Percentiles rank a stretch among this genome's conserved stretches.
phyloP scores from a whole-genome alignment of 53 echinoderm and acorn worm genomes.

The Crossaster papposus region DNA sequence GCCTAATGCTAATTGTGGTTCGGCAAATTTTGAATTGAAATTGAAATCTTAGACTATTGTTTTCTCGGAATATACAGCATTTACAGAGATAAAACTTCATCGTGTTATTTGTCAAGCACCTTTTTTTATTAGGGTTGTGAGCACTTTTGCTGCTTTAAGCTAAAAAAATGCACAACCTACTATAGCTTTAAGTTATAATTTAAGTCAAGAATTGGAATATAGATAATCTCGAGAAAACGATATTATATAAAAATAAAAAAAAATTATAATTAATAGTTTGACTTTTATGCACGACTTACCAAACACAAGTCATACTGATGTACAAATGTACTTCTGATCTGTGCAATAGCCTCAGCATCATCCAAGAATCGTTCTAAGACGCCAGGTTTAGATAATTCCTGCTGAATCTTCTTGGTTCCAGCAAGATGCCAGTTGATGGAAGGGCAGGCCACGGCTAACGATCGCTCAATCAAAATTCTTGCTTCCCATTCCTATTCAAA shows the following conservation, averaged over 20 bases:
- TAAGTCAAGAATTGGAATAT: no score
- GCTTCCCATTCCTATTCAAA: slow-evolving; percentile 67
- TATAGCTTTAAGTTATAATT: no score
- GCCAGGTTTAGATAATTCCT: slow-evolving; percentile 82
- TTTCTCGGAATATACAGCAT: no score
- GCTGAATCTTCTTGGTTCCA: slow-evolving; percentile 94
- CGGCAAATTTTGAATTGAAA: no score
- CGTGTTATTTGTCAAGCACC: no score
- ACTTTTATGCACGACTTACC: slow-evolving; percentile 56
- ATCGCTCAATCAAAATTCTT: slow-evolving; percentile 72
- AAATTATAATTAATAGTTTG: not conserved
- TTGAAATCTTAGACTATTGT: no score
- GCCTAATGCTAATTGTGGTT: no score
- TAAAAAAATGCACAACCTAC: no score
- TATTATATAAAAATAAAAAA: not conserved
- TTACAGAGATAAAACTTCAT: no score
- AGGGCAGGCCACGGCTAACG: slow-evolving; percentile 78
- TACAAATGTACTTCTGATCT: slow-evolving; percentile 81
- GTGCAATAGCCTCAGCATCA: slow-evolving; percentile 62
- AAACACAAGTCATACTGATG: slow-evolving; percentile 81
- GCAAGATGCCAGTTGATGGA: slow-evolving; percentile 83
- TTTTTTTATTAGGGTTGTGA: no score
- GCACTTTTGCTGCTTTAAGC: no score
- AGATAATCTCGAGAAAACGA: no score
- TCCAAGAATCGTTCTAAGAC: slow-evolving; percentile 80